These are phyloP conservation scores for Drosophila pegasa DNA, from an alignment of 2,888 invertebrate genomes.

Conservation along the genomic window DNA sequence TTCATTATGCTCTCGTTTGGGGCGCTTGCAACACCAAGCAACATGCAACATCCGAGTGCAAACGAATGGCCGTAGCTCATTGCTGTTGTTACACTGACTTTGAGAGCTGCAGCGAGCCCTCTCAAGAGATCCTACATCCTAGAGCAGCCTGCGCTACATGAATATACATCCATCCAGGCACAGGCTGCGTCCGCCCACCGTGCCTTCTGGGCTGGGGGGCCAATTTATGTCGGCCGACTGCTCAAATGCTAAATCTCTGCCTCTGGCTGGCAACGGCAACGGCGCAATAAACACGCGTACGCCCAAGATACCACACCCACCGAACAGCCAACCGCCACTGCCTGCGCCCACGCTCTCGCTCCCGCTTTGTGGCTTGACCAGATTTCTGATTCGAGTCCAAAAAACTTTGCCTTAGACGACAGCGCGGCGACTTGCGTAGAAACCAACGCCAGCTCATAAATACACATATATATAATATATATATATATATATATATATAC, in stretches of 20 bases:
- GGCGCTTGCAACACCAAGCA: constrained; percentile 38
- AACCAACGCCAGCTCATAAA: constrained; percentile 37
- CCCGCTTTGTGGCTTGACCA: constrained; percentile 49
- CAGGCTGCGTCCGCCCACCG: constrained; percentile 69
- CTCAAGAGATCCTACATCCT: constrained; percentile 41
- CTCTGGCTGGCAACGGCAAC: constrained; percentile 64
- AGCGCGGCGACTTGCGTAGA: constrained; percentile 49
- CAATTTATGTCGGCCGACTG: constrained; percentile 81
- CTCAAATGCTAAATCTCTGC: constrained; percentile 78
- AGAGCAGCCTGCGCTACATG: constrained; percentile 50
- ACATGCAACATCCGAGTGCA: constrained; percentile 31
- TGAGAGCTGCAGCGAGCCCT: constrained; percentile 9
- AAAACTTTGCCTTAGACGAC: constrained; percentile 63
- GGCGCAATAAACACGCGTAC: constrained; percentile 79
- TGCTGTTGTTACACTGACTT: constrained; percentile 17
- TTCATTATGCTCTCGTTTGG: constrained; percentile 65
- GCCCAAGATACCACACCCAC: constrained; percentile 66
- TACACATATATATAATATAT: constrained; percentile 1
- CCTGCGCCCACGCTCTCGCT: constrained; percentile 15
- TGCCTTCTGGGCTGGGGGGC: constrained; percentile 71
- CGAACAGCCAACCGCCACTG: constrained; percentile 8
- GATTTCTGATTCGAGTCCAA: constrained; percentile 53
- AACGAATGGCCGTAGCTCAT: constrained; percentile 14
- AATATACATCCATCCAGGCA: constrained; percentile 22
- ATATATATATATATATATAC: constrained; percentile 6